Evolutionary conservation across 2,888 invertebrate genomes (phyloP), one percentile per base, ranked within the genome.

Genomic region (Drosophila trichaetosa): DNA sequence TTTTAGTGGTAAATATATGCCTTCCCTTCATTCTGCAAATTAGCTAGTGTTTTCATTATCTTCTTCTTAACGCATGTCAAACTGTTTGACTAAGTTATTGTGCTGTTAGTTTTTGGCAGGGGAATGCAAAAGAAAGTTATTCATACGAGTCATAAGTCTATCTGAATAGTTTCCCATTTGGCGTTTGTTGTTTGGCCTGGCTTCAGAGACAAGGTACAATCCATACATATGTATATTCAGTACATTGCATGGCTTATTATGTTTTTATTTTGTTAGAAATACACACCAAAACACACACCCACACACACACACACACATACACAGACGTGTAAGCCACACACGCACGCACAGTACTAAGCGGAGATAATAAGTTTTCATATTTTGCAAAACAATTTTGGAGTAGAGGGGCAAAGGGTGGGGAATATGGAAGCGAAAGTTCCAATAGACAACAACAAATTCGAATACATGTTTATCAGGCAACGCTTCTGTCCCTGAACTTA

Each of bases 331-430:
- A 24, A 24, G 24, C 16, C 24, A 42, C 36, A n/a, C 5, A 21
- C 10, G 38, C 31, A 53, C 46, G 27, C 38, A 24, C 16, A 21
- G 6, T 11, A 21, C 18, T 38, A 53, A 51, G 40, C n/a, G 11
- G 7, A 71, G 82, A 75, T 75, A 87, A 87, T 75, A 82, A 80
- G 80, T 87, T 73, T 73, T 73, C 71, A 78, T 72, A 83, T 77
- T 80, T 80, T 82, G 71, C 62, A 64, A 59, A 76, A 62, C 46
- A 59, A 33, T 59, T 61, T 54, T 52, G 56, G 2, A 24, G 24
- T 7, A 29, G n/a, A 10, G 6, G 10, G 29, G 6, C 2, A 40
- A 29, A 5, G 5, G 1, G 2, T 1, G 10, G 42, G 11, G 2
- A 18, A 27, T 42, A 10, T 56, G 42, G 36, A 27, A 40, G 46